A percentile compares a stretch with the other conserved stretches of the same genome.
Evolutionary conservation across 2,888 invertebrate species (phyloP).

Genomic region (Caenorhabditis sinica): DNA sequence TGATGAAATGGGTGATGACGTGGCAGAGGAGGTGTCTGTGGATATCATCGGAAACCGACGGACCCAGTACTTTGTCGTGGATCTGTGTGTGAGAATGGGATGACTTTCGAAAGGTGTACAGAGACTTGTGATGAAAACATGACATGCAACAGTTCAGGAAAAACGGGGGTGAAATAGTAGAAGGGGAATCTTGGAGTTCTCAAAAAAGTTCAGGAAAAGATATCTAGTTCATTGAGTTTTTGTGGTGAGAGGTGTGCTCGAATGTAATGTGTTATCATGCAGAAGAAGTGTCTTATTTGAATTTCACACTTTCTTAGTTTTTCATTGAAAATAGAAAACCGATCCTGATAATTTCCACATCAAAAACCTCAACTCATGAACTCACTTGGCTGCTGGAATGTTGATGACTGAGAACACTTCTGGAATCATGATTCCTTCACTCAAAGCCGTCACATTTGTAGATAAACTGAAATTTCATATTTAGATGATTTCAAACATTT

Average conservation of each 20-base stretch:
- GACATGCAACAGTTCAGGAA: background rate
- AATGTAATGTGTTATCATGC: background rate
- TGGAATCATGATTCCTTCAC: slow-evolving; percentile 62
- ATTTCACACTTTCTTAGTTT: background rate
- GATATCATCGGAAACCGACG: slow-evolving; percentile 61
- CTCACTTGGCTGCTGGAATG: slow-evolving; percentile 72
- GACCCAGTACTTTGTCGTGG: slow-evolving; percentile 46
- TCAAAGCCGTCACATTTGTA: slow-evolving; percentile 64
- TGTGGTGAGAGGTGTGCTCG: too few species aligned
- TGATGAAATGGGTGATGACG: slow-evolving; percentile 29
- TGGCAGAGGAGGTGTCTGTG: slow-evolving; percentile 19
- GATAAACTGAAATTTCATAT: slow-evolving; percentile 59
- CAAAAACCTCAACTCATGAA: slow-evolving; percentile 1
- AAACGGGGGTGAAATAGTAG: background rate
- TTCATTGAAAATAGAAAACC: background rate
- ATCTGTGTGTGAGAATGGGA: slow-evolving; percentile 28
- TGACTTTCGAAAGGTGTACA: background rate
- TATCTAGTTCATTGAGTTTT: too few species aligned
- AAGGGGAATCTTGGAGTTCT: background rate
- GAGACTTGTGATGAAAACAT: background rate
- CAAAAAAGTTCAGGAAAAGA: background rate
- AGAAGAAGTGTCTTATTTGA: background rate
- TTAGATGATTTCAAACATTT: background rate
- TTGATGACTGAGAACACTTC: slow-evolving; percentile 70
- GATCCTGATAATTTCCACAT: background rate